These are phyloP conservation scores for Leptocoma aspasia DNA, from an alignment of 2,113 vertebrate genomes.

Conservation along the genomic window DNA sequence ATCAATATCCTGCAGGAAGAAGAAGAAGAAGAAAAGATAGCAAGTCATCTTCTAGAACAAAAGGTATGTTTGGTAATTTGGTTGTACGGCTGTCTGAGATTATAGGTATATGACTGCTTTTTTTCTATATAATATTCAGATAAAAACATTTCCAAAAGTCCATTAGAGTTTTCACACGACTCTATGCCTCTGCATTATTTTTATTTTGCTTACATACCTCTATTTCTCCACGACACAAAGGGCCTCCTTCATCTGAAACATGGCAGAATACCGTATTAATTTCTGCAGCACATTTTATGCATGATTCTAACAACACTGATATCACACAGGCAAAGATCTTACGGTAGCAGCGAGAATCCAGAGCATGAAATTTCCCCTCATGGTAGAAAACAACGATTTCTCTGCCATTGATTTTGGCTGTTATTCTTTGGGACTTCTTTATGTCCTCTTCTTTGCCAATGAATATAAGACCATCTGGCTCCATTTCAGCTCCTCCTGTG, in stretches of 20 bases:
- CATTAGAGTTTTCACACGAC: neutral
- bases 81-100: neutral
- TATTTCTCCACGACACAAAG: conserved; percentile 85
- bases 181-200: neutral
- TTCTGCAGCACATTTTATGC: neutral
- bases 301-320: neutral
- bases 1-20: conserved; percentile 77
- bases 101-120: fast-evolving
- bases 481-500: neutral
- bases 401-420: conserved; percentile 77
- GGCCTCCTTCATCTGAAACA: conserved; percentile 85
- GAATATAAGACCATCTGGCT: conserved; percentile 42
- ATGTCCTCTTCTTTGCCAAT: conserved; percentile 85
- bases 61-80: neutral
- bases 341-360: conserved; percentile 94
- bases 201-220: conserved; percentile 78
- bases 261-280: neutral
- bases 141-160: neutral
- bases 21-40: neutral
- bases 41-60: neutral
- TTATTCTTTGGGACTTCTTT: conserved; percentile 71
- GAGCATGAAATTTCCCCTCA: conserved; percentile 79
- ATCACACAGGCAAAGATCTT: conserved; percentile 63
- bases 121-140: neutral
- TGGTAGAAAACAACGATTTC: conserved; percentile 86